Percentiles rank a stretch among this genome's conserved stretches.
phyloP scores from a whole-genome alignment of 2,888 invertebrate genomes.

The Drosophila kambysellisi region DNA sequence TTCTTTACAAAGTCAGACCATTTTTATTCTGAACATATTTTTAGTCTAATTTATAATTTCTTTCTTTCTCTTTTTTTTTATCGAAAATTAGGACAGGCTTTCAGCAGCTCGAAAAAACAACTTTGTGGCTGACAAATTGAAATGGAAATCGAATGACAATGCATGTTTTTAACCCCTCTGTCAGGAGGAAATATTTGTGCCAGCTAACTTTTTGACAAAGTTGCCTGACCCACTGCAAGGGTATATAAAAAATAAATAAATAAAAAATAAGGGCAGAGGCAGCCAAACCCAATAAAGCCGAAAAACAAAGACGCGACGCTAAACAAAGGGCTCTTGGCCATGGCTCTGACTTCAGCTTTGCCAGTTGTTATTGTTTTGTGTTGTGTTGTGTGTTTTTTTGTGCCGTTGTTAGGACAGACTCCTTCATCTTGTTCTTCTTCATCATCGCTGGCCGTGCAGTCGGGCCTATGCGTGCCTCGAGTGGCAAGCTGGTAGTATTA shows the following conservation, averaged over 20 bases:
- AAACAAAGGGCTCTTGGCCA: constrained; percentile 57
- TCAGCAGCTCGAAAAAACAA: neutral
- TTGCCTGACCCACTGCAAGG: constrained; percentile 31
- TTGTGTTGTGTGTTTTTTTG: neutral
- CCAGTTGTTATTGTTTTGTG: constrained; percentile 47
- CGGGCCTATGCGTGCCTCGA: constrained; percentile 66
- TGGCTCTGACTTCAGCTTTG: constrained; percentile 38
- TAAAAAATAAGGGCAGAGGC: constrained; percentile 5
- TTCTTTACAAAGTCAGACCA: neutral
- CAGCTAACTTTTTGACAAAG: constrained; percentile 16
- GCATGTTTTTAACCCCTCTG: neutral
- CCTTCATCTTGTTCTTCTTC: constrained; percentile 1
- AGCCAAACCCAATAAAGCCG: constrained; percentile 77
- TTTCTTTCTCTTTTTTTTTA: accelerated
- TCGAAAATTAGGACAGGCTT: neutral
- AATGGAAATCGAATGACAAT: constrained; percentile 8
- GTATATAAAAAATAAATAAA: constrained; percentile 20
- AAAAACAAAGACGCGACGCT: constrained; percentile 71
- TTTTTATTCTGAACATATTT: neutral
- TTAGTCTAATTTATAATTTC: neutral
- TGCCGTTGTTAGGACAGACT: constrained; percentile 26
- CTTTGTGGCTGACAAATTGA: neutral
- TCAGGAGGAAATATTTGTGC: neutral
- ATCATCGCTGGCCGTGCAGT: constrained; percentile 12
- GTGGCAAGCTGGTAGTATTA: constrained; percentile 78